Evolutionary conservation across 2,797 vertebrate genomes (phyloP).

Genomic region (Merluccius polli): DNA sequence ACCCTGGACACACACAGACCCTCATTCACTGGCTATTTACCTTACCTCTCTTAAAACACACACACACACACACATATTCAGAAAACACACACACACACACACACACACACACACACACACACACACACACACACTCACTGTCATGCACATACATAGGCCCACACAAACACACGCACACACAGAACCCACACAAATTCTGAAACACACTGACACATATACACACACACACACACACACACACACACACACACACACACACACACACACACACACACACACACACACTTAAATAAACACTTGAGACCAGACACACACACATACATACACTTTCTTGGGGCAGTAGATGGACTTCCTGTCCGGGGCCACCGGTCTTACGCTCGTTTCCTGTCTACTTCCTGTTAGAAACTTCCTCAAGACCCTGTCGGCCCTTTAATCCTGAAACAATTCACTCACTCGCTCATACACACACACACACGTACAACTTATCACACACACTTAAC

Average conservation of each 20-base stretch:
- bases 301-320: too few relatives aligned
- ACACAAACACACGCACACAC: background rate
- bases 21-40: constrained; percentile 19
- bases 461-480: background rate
- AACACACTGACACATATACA: background rate
- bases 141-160: background rate
- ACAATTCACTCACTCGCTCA: too few relatives aligned
- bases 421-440: background rate
- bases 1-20: constrained; percentile 6
- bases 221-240: background rate
- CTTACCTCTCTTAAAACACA: constrained; percentile 17
- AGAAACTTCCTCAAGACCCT: background rate
- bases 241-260: background rate
- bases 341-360: background rate
- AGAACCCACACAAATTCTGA: background rate
- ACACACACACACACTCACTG: background rate
- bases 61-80: constrained; percentile 29
- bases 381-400: background rate
- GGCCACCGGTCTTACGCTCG: background rate
- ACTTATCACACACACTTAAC: background rate
- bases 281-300: too few relatives aligned
- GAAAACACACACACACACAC: background rate
- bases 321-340: background rate
- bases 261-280: background rate
- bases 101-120: background rate